Evolutionary conservation across 2,888 invertebrate genomes (phyloP).

Genomic region (Chrysolina americana): DNA sequence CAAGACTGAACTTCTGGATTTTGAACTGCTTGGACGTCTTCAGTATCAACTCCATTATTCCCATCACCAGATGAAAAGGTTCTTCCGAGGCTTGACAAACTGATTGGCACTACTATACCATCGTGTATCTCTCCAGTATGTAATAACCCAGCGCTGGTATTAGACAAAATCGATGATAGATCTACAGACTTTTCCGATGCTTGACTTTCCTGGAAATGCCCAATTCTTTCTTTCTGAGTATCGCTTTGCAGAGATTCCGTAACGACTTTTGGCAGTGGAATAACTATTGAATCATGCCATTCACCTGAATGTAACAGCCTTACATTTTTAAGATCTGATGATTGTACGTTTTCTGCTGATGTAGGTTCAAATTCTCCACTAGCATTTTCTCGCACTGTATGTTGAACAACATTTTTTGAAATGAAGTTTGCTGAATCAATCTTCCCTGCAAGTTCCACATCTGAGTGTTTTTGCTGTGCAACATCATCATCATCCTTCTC

Average conservation of each 20-base stretch:
- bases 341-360: neutral
- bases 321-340: conserved; percentile 3
- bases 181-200: conserved; percentile 5
- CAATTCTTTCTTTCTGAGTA: conserved; percentile 5
- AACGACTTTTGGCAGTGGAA: conserved; percentile 38
- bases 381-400: no score
- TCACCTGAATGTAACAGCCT: conserved; percentile 67
- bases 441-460: no score
- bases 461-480: no score
- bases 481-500: no score
- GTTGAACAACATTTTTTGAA: no score
- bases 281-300: conserved; percentile 70
- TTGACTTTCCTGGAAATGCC: neutral
- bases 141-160: conserved; percentile 58
- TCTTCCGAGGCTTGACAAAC: neutral
- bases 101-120: conserved; percentile 60
- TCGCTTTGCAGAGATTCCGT: conserved; percentile 34
- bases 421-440: no score
- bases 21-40: neutral
- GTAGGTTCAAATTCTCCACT: no score
- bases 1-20: neutral
- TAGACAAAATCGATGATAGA: conserved; percentile 31
- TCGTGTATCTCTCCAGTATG: conserved; percentile 75
- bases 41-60: neutral
- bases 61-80: neutral